Evolutionary conservation across 2,797 vertebrate genomes (phyloP).

Genomic region (Echiichthys vipera): DNA sequence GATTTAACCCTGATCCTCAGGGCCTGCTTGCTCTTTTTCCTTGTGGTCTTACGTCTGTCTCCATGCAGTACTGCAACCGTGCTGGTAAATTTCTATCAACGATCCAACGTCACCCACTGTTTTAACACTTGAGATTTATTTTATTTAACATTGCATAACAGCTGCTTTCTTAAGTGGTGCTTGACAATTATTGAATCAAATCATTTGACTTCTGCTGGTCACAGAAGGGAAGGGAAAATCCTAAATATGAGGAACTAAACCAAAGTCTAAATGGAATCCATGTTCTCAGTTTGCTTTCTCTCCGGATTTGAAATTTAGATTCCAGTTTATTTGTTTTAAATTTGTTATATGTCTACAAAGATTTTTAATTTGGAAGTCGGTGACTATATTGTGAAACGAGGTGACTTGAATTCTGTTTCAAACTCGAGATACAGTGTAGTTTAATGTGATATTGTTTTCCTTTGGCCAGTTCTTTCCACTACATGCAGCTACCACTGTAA

Average conservation of each 20-base stretch:
- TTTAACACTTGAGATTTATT: constrained; percentile 38
- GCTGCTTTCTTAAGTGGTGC: constrained; percentile 33
- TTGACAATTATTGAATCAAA: constrained; percentile 34
- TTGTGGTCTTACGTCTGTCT: constrained; percentile 54
- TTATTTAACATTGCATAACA: constrained; percentile 30
- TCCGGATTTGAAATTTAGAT: constrained; percentile 29
- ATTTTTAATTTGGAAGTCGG: constrained; percentile 43
- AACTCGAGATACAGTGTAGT: constrained; percentile 25
- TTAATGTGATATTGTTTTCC: constrained; percentile 28
- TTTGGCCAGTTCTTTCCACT: constrained; percentile 66
- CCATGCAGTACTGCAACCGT: constrained; percentile 57
- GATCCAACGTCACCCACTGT: constrained; percentile 37
- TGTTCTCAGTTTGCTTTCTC: constrained; percentile 47
- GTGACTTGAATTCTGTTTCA: constrained; percentile 32
- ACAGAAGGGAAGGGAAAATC: constrained; percentile 75
- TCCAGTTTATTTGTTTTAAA: constrained; percentile 30
- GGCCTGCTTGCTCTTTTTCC: constrained; percentile 48
- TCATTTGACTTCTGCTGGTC: constrained; percentile 66
- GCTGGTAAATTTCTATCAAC: constrained; percentile 30
- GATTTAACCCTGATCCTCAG: constrained; percentile 63
- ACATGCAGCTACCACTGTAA: constrained; percentile 57
- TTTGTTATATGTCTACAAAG: constrained; percentile 22
- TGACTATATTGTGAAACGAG: constrained; percentile 41
- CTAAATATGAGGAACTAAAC: constrained; percentile 61
- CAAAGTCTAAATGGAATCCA: constrained; percentile 70